Evolutionary conservation across 2,888 invertebrate species (phyloP), one percentile per base, ranked within the genome.

Genomic region (Sialis lutaria): DNA sequence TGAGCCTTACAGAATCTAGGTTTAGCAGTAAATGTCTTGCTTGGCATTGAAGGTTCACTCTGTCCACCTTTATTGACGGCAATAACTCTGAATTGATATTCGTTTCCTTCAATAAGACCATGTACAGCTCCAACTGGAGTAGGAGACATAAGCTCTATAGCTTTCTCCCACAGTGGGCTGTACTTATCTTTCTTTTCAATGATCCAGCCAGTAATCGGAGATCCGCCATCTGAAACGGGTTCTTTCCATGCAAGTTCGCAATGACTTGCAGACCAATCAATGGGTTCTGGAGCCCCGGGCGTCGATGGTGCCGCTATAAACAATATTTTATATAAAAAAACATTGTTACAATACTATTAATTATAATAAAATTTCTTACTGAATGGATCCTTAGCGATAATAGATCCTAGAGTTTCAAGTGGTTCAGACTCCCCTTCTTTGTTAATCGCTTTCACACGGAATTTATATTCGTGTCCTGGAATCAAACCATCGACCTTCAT

Each of bases 341-440:
- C 7, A 41, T 22, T 32, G 13, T 41, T 6, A 47, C 45, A 32
- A 49, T 45, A 49, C 43, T 37, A 45, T 31, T 33, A 33, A 32
- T 6, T 47, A 12, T 44, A 31, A 22, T 22, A 22, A 22, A 30
- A 44, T 40, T 45, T 75, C 82, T 78, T 65, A 86, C 87, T 85
- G 71, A 88, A 95, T 39, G 93, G 93, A 81, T 95, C 92, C 67
- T 91, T 92, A 44, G 93, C 93, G 54, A 88, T 70, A 55, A 93
- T 90, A 9, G 89, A 77, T 52, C 90, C 85, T 61, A 88, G 78
- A 53, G 92, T 91, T 63, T 93, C 92, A 47, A 96, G 69, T n/a
- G 97, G 96, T 58, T 97, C 91, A 6, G 91, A 89, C 64, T 91
- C 91, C 40, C 95, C 95, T 61, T 93, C 93, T 60, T 92, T 92